A percentile compares a stretch with the other conserved stretches of the same genome.
Conservation (phyloP, 2,113 vertebrate genomes). For the Stegostoma tigrinum region DNA sequence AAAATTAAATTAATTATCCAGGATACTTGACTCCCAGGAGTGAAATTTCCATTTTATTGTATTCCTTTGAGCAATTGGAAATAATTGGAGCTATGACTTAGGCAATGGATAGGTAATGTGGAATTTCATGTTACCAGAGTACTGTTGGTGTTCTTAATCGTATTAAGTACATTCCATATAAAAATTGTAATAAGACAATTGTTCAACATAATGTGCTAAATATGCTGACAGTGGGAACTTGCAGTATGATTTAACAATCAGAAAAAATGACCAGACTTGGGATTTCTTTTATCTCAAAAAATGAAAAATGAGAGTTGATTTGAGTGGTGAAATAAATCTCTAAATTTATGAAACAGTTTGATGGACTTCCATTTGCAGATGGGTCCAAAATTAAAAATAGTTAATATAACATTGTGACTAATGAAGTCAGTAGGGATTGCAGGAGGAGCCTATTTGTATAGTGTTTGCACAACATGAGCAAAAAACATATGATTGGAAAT, state of each 20-base stretch:
- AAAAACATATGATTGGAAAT: neutral
- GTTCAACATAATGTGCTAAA: neutral
- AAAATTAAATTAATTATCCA: constrained; percentile 10
- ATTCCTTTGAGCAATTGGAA: neutral
- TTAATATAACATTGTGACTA: neutral
- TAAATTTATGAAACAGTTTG: neutral
- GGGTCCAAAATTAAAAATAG: neutral
- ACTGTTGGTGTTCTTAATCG: neutral
- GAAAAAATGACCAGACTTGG: neutral
- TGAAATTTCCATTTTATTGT: neutral
- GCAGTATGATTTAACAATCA: neutral
- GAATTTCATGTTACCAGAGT: neutral
- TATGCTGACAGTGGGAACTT: neutral
- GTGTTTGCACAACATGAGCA: neutral
- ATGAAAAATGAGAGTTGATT: neutral
- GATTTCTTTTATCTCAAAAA: neutral
- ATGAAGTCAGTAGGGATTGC: neutral
- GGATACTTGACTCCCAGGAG: neutral
- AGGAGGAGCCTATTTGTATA: neutral
- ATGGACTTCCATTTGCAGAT: neutral
- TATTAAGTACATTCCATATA: neutral
- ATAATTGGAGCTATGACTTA: neutral
- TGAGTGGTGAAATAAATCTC: neutral
- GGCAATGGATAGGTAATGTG: neutral
- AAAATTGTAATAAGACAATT: neutral